Evolutionary conservation across 2,797 vertebrate genomes (phyloP).

Genomic region (Alauda arvensis): DNA sequence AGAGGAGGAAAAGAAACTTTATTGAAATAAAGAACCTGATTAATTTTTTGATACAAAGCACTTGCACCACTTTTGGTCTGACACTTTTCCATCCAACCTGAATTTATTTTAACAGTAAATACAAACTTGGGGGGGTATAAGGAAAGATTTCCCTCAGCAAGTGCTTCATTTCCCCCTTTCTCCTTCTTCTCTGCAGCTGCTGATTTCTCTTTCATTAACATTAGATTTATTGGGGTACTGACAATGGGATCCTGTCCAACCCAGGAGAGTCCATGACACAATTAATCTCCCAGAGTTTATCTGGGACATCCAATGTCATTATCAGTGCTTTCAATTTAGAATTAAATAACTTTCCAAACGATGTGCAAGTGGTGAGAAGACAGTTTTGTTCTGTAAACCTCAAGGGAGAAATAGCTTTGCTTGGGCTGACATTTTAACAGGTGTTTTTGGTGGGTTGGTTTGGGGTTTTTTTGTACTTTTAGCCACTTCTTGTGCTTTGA

Average conservation of each 20-base stretch:
- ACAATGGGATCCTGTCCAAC: neutral
- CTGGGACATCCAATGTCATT: neutral
- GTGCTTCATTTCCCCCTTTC: rapidly evolving
- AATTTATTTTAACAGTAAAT: neutral
- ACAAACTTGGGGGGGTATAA: neutral
- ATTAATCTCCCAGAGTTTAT: neutral
- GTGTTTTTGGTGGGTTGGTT: neutral
- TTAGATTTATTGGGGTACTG: neutral
- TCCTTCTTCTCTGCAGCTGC: neutral
- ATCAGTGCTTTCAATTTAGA: neutral
- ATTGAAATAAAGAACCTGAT: neutral
- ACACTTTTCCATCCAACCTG: rapidly evolving
- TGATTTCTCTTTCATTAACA: neutral
- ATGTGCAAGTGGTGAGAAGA: neutral
- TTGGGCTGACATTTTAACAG: neutral
- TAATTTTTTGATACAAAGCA: neutral
- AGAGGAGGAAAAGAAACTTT: neutral
- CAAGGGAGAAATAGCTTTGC: neutral
- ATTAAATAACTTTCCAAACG: neutral
- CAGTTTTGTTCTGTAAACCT: neutral
- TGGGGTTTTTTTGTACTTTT: neutral
- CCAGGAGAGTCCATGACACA: neutral
- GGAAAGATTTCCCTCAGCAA: neutral
- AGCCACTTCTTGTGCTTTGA: neutral
- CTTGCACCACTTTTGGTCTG: neutral